Evolutionary conservation across 2,888 invertebrate species (phyloP).

Genomic region (Andrena flavipes): DNA sequence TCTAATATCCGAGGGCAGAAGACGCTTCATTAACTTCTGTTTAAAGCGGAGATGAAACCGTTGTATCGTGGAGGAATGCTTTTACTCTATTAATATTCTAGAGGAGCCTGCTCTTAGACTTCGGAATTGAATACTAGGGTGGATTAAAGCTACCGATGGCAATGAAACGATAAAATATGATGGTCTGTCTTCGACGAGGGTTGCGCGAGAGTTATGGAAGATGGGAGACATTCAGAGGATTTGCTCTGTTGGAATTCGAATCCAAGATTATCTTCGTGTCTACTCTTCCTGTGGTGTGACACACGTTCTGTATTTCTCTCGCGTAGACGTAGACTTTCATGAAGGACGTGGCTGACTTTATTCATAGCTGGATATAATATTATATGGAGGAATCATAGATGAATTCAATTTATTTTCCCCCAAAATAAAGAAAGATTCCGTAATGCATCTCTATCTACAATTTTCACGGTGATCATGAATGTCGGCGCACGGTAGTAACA

Average conservation of each 20-base stretch:
- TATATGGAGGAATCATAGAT: background rate
- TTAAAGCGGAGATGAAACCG: background rate
- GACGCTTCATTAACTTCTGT: background rate
- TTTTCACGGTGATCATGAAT: background rate
- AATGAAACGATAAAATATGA: slow-evolving; percentile 1
- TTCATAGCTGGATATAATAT: too few relatives aligned
- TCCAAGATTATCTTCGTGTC: background rate
- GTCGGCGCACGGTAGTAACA: background rate
- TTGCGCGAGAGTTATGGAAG: background rate
- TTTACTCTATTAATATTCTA: background rate
- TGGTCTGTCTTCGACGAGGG: background rate
- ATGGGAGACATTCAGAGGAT: background rate
- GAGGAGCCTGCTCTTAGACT: background rate
- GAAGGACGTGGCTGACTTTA: too few relatives aligned
- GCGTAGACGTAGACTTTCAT: background rate
- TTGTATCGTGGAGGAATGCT: background rate
- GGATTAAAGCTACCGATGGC: background rate
- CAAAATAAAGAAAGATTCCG: background rate
- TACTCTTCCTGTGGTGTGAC: background rate
- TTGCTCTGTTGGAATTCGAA: background rate
- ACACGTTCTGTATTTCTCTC: background rate
- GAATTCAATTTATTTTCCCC: background rate
- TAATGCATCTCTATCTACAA: background rate
- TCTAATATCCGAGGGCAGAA: background rate
- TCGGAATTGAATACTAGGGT: background rate